These are phyloP conservation scores for Apodemus agrarius DNA, from an alignment of 2,797 vertebrate species.

Conservation along the genomic window DNA sequence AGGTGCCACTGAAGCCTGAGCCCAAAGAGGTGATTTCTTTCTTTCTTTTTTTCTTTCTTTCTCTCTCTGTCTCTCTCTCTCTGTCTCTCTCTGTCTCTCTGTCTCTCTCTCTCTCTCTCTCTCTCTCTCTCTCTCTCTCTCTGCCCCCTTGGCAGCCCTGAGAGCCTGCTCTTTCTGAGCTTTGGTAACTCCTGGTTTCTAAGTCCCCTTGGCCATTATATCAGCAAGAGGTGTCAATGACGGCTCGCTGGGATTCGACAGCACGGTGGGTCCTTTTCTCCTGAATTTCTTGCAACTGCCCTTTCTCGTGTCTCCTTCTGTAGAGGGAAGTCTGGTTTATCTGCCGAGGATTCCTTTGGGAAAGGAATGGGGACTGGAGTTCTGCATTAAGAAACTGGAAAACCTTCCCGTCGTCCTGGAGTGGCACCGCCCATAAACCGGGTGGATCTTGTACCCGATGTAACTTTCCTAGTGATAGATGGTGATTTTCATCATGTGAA, in stretches of 20 bases:
- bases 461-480: background rate
- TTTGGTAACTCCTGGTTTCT: background rate
- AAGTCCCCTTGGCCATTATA: background rate
- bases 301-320: background rate
- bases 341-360: background rate
- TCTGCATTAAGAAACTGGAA: background rate
- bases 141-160: background rate
- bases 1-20: fast-evolving
- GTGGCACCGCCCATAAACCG: background rate
- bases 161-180: background rate
- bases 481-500: background rate
- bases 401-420: background rate
- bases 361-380: background rate
- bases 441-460: background rate
- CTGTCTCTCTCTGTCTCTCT: too few species aligned
- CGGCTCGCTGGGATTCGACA: background rate
- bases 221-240: background rate
- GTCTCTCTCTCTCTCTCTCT: too few species aligned
- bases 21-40: background rate
- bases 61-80: too few species aligned
- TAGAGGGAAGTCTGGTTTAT: background rate
- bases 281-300: background rate
- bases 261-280: background rate
- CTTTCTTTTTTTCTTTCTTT: background rate
- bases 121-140: too few species aligned